phyloP scores from a whole-genome alignment of 2,888 invertebrate genomes.

The Neoascia interrupta region DNA sequence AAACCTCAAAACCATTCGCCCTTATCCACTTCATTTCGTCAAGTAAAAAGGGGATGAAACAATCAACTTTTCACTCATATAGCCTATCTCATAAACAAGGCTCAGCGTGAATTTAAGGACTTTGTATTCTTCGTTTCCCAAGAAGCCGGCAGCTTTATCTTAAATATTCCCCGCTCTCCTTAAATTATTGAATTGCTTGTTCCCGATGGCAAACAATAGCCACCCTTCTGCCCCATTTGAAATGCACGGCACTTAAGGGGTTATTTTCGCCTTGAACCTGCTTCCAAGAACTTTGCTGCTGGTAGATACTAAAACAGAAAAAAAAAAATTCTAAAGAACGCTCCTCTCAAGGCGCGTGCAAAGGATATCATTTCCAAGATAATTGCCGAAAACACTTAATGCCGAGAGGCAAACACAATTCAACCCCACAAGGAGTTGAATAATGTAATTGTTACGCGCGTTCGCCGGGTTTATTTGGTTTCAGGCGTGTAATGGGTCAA shows the following conservation, averaged over 20 bases:
- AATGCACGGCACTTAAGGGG: too few relatives aligned
- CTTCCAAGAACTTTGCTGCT: too few relatives aligned
- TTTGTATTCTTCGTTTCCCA: constrained; percentile 34
- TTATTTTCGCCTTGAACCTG: too few relatives aligned
- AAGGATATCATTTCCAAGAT: constrained; percentile 44
- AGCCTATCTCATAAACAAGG: constrained; percentile 37
- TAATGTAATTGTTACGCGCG: constrained; percentile 41
- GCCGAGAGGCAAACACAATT: constrained; percentile 1
- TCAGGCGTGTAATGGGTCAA: constrained; percentile 4
- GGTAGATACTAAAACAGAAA: too few relatives aligned
- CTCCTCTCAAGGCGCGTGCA: constrained; percentile 23
- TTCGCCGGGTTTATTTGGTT: constrained; percentile 1
- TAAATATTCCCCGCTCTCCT: too few relatives aligned
- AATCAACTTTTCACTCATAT: constrained; percentile 7
- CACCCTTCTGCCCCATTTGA: too few relatives aligned
- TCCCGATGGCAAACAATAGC: too few relatives aligned
- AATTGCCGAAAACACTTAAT: constrained; percentile 43
- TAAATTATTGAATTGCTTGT: too few relatives aligned
- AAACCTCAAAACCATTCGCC: neutral
- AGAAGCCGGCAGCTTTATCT: too few relatives aligned
- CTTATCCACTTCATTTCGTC: neutral
- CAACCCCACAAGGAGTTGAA: constrained; percentile 13
- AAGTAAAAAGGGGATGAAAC: neutral
- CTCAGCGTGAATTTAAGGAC: constrained; percentile 46
- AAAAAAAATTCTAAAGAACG: neutral